Evolutionary conservation across 2,113 vertebrate genomes (phyloP), one percentile per base, ranked within the genome.

Genomic region (Callithrix jacchus): DNA sequence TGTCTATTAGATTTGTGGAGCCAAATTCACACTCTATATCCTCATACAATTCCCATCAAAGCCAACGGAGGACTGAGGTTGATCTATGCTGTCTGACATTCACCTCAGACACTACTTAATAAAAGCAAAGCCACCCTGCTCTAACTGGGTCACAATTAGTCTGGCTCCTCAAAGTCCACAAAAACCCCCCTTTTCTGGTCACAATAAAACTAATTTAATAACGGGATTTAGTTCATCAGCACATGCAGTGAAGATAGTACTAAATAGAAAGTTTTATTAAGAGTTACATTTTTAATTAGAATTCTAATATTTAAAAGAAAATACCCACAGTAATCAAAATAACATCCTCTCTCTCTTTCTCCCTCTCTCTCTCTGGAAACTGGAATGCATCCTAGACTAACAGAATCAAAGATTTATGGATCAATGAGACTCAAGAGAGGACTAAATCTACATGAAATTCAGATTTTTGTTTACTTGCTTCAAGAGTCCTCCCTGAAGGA

Each of bases 121-220:
- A 94, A 95, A 81, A 83, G 32, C 61, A 91, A 92, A 88, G 70
- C 27, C 8, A 13, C 77, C n/a, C 54, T 84, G 9, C 52, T 87
- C 68, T 83, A 89, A 83, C 45, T 82, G 83, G 47, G 61, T 79
- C 56, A 71, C 58, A 74, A 89, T 97, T 97, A 97, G 90, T 83
- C 74, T 97, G 49, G 7, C 76, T 92, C 37, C 70, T 97, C 23
- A 37, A 54, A 93, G 77, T 49, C 94, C 90, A 47, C 4, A 86
- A 96, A 96, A 96, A 40, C 0, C 8, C 70, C 49, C 30, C 73
- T 88, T 90, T 91, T 87, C 76, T 89, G 47, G 54, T 4, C 73
- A 93, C 25, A 83, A 58, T 30, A 85, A 66, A 95, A 86, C 68
- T 85, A 68, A 95, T 61, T 94, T 88, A 70, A 70, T 94, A 96